Base-by-base conservation (phyloP, 1,140 invertebrate genomes). In the Lethrus apterus region DNA sequence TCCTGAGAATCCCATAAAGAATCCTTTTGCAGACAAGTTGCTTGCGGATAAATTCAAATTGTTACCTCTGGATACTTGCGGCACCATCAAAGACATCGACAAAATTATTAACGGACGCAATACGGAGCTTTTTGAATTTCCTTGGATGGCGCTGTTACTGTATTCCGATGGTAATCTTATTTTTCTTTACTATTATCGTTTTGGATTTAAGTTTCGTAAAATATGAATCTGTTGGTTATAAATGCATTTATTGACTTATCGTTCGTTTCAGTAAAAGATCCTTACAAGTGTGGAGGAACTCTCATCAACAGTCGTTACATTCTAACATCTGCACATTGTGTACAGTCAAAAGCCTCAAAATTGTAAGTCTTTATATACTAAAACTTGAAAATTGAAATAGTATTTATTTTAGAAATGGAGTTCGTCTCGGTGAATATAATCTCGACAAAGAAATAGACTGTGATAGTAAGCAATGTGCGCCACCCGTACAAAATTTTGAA, bases 291-390 rank as follows among this genome's bases (percentile, higher is more conserved):
- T 54, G 81, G 78, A 1, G 83, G 81, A 2, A 68, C 79, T 0
- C 55, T 84, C 1, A 83, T 86, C 44, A 78, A 71, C 31, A 62
- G 74, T 26, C 67, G 76, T 53, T 82, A 84, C 52, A 71, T 85
- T 21, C 60, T 85, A 10, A 86, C 81, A 1, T 82, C 82, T 1
- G 83, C 81, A 1, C 83, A 84, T 53, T 84, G 81, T 42, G 70
- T 84, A n/a, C n/a, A n/a, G n/a, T n/a, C 4, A 71, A 69, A 2
- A 58, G 64, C 5, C 53, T 79, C 15, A 35, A 62, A 47, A 33
- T 44, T 74, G 63, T 65, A 55, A 60, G 61, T 66, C 42, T 36
- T 10, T 34, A 35, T 33, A 2, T 11, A 10, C 14, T 14, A 14
- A 10, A 10, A 7, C 8, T 34, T 10, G 13, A 7, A 34, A 34